Base-by-base conservation (phyloP, 2,888 invertebrate genomes). In the Papilio elwesi region DNA sequence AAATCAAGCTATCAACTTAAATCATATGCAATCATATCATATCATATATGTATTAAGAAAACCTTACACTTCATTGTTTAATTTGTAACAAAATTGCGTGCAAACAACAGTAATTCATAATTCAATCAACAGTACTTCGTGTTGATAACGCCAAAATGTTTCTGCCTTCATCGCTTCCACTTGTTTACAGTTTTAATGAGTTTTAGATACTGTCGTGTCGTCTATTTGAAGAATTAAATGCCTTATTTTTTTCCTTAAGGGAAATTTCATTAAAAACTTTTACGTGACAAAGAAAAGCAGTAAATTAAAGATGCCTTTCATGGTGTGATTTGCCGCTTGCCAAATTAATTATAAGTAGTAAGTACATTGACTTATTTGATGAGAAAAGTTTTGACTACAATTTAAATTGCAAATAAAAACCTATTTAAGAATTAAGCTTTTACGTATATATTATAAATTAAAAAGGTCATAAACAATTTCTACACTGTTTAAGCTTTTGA, bases 221-320 rank as follows among this genome's bases (percentile, higher is more conserved):
- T 48, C 49, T 12, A 16, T 64, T 63, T 49, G 49, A 64, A 49
- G 64, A 64, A 64, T 64, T 51, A 64, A 64, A 64, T 49, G 64
- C 13, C n/a, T 64, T n/a, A n/a, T 64, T 49, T 64, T 64, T 49
- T 64, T 64, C 26, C 48, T 15, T 8, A 36, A 51, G 26, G 26
- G 48, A 51, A 64, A 52, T 69, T 69, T 70, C 62, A 64, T 69
- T 69, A 70, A 63, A 49, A 70, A 63, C 63, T 70, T 70, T 51
- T 26, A 36, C 53, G 53, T 26, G 26, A 51, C 52, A 70, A 52
- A 63, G 70, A 47, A 13, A 53, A 26, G 63, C 63, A 63, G 52
- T 53, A 64, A 63, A 63, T 70, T 70, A 70, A 70, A 69, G 69
- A 70, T 63, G 63, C 52, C 70, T 53, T 63, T 16, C 63, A 51